These are phyloP conservation scores for Odontothrips loti DNA, from an alignment of 2,888 invertebrate genomes.

Conservation along the genomic window DNA sequence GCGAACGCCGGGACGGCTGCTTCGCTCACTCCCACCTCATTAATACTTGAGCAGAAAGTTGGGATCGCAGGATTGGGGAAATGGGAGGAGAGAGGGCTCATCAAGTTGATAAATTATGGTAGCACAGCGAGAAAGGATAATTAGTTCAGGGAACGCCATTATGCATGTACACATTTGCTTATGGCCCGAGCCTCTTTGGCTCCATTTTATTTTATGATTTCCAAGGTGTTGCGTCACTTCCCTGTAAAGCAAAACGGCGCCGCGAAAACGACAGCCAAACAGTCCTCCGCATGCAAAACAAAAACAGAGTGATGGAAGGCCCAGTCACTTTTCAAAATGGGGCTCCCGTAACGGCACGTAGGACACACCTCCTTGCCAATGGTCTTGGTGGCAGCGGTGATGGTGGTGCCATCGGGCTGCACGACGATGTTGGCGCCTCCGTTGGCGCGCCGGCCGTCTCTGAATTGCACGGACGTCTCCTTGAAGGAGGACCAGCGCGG, in stretches of 20 bases:
- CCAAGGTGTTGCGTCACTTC: no score
- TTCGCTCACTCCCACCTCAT: not conserved
- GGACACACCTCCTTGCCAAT: constrained; percentile 55
- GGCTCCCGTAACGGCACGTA: no score
- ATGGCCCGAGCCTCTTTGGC: not conserved
- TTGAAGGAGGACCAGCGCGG: not conserved
- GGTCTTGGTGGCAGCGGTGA: constrained; percentile 45
- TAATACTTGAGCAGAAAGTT: constrained; percentile 1
- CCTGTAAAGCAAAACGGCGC: no score
- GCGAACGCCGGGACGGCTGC: no score
- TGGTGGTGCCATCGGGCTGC: not conserved
- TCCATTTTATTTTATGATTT: not conserved
- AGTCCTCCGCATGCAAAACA: no score
- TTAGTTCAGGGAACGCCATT: no score
- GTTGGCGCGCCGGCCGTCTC: not conserved
- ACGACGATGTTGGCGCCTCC: not conserved
- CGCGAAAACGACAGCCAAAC: no score
- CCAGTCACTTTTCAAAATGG: no score
- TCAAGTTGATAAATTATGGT: not conserved
- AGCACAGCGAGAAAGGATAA: not conserved
- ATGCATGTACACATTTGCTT: no score
- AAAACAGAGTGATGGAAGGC: no score
- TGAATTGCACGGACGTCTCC: not conserved
- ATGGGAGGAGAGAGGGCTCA: not conserved
- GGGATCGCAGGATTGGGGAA: constrained; percentile 3